Conservation (phyloP, 2,888 invertebrate genomes). For the Conomelus anceps region DNA sequence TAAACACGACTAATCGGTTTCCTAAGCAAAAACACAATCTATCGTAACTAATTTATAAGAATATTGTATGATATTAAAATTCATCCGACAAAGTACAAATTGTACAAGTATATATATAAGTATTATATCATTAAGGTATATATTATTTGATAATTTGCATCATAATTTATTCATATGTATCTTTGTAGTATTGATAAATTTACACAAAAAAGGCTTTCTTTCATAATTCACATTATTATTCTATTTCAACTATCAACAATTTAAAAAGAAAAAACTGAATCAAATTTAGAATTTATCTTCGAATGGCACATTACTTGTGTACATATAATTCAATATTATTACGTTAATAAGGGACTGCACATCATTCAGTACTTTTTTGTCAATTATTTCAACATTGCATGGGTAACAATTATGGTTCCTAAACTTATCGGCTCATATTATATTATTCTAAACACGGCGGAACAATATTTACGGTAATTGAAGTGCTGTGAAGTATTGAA, state of each 20-base stretch:
- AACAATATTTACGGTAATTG: neutral
- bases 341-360: neutral
- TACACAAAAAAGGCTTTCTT: conserved; percentile 26
- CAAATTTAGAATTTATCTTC: neutral
- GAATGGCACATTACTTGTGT: neutral
- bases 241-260: neutral
- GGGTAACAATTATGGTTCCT: too few species aligned
- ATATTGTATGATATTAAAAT: neutral
- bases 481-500: too few species aligned
- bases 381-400: too few species aligned
- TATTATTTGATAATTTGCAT: neutral
- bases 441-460: too few species aligned
- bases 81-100: neutral
- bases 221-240: conserved; percentile 17
- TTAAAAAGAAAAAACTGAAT: neutral
- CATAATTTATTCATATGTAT: conserved; percentile 15
- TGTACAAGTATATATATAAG: neutral
- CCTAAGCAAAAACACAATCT: neutral
- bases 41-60: neutral
- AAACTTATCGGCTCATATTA: too few species aligned
- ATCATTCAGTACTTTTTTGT: too few species aligned
- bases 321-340: neutral
- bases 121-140: neutral
- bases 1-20: neutral
- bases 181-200: conserved; percentile 21